These are phyloP conservation scores for Zaprionus inermis DNA, from an alignment of 1,140 invertebrate genomes.

Conservation along the genomic window DNA sequence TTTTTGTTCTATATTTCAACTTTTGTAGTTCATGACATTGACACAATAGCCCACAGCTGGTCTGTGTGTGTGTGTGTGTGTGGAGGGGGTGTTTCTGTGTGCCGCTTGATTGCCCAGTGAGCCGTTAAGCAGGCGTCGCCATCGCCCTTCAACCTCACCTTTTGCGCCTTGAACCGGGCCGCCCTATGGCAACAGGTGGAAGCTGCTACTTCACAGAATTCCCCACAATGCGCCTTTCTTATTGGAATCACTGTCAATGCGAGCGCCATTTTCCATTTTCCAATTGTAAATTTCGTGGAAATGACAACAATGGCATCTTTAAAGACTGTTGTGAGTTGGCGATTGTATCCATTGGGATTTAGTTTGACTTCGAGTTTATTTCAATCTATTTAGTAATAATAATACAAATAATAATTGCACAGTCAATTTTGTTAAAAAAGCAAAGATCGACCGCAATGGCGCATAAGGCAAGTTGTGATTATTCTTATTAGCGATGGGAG, in stretches of 20 bases:
- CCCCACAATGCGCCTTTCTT: constrained; percentile 28
- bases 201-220: constrained; percentile 30
- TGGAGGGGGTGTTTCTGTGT: constrained; percentile 17
- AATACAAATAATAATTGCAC: too few species aligned
- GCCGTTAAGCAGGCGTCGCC: constrained; percentile 43
- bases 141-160: constrained; percentile 40
- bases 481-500: neutral
- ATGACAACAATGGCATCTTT: constrained; percentile 14
- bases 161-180: constrained; percentile 16
- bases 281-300: constrained; percentile 21
- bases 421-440: neutral
- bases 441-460: neutral
- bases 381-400: neutral
- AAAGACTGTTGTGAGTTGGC: neutral
- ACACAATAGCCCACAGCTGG: constrained; percentile 33
- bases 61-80: constrained; percentile 2
- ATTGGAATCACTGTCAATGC: constrained; percentile 30
- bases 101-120: constrained; percentile 41
- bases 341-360: neutral
- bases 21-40: constrained; percentile 50
- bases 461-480: neutral
- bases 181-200: constrained; percentile 48
- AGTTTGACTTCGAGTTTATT: neutral
- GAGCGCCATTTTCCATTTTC: constrained; percentile 8
- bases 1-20: constrained; percentile 16